These are phyloP conservation scores for Rhabdornis inornatus DNA, from an alignment of 2,113 vertebrate species.

Conservation along the genomic window DNA sequence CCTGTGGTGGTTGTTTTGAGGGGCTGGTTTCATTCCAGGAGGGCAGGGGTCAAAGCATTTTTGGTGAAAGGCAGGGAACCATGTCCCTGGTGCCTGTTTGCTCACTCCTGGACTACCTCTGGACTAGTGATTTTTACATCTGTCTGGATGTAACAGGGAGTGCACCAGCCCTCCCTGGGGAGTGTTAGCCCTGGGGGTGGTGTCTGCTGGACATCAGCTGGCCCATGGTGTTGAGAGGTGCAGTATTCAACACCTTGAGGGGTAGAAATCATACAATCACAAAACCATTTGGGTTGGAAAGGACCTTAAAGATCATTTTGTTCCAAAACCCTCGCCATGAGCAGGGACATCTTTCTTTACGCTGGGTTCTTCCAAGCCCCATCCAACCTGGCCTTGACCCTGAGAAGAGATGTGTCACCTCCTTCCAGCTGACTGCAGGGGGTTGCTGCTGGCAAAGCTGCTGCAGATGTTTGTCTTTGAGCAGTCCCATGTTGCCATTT, in stretches of 20 bases:
- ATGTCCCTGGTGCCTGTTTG: neutral
- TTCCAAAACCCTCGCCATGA: neutral
- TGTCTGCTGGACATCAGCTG: neutral
- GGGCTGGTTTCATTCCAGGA: neutral
- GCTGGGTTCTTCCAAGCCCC: neutral
- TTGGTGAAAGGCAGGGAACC: neutral
- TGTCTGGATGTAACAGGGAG: neutral
- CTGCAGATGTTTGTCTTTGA: neutral
- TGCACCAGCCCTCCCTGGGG: neutral
- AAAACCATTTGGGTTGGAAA: neutral
- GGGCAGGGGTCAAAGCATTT: conserved; percentile 28
- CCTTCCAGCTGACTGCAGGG: neutral
- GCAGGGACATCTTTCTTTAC: neutral
- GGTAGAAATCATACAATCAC: neutral
- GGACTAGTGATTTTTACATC: neutral
- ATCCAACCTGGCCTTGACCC: neutral
- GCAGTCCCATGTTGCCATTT: neutral
- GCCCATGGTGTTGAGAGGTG: neutral
- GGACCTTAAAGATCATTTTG: neutral
- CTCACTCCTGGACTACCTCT: neutral
- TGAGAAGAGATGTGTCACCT: neutral
- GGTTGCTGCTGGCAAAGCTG: neutral
- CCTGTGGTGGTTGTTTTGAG: neutral
- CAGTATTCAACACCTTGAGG: neutral
- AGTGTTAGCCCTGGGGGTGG: rapidly evolving